Evolutionary conservation across 2,888 invertebrate species (phyloP), one percentile per base, ranked within the genome.

Genomic region (Lacanobia oleracea): DNA sequence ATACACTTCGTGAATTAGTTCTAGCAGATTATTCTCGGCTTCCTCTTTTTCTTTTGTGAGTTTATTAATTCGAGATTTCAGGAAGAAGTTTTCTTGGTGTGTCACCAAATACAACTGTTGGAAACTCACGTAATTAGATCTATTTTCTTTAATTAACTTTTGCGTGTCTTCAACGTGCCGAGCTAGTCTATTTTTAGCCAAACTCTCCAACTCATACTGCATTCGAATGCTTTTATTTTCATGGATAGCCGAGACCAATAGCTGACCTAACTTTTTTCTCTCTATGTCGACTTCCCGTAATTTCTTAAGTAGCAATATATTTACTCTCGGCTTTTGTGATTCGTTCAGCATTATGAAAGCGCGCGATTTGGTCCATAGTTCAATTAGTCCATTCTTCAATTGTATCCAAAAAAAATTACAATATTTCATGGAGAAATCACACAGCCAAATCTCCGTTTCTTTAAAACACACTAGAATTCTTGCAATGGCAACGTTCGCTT

Each of bases 191-290:
- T 89, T 92, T 87, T 93, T 95, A 1, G 93, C 91, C 86, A 92
- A 85, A 2, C 75, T 89, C 74, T 94, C 93, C 53, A 93, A 83
- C 61, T 94, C 91, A 81, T 90, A 93, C 72, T 90, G 90, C 85
- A 89, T 88, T 86, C 90, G 89, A 40, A 94, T 89, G 74, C 90
- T 91, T 88, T 93, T 94, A 76, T 94, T 95, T 84, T 95, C 94
- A 21, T 90, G 88, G 66, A 94, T 88, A 48, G 92, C 92, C n/a
- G 91, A 84, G 51, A 92, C 83, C 43, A 95, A 80, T 18, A 94
- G 88, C 18, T 91, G 88, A 0, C 90, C 90, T 59, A 95, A 83
- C 59, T 89, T 92, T 83, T 90, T 92, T 71, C 89, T 88, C 71
- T 95, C 93, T 68, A 92, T 91, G 8, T 82, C 86, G 7, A 93